Conservation (phyloP, 2,888 invertebrate species). For the Hybos culiciformis region DNA sequence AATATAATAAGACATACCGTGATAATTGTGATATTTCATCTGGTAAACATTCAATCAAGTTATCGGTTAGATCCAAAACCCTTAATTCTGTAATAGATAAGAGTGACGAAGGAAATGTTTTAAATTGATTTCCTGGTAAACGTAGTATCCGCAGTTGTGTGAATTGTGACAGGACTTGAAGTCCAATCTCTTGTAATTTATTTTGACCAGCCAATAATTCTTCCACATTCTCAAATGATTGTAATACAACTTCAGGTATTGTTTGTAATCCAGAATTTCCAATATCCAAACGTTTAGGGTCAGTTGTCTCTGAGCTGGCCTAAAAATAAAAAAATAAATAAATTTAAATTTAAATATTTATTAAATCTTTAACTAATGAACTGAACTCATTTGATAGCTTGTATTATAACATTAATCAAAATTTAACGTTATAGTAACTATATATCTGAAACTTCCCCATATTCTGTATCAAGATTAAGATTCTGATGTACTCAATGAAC, state of each 20-base stretch:
- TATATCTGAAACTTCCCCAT: no score
- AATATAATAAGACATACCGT: constrained; percentile 37
- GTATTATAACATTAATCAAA: no score
- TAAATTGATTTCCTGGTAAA: constrained; percentile 43
- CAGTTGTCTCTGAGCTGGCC: constrained; percentile 15
- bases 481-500: no score
- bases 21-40: constrained; percentile 45
- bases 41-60: constrained; percentile 49
- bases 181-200: constrained; percentile 17
- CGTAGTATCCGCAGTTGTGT: constrained; percentile 31
- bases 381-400: no score
- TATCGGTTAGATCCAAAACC: constrained; percentile 54
- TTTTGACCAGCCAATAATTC: constrained; percentile 21
- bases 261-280: constrained; percentile 17
- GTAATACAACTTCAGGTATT: constrained; percentile 17
- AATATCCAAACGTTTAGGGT: constrained; percentile 16
- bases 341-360: no score
- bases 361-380: no score
- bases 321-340: constrained; percentile 7
- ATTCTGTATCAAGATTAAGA: no score
- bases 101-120: constrained; percentile 44
- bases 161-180: constrained; percentile 17
- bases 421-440: no score
- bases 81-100: constrained; percentile 46
- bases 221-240: constrained; percentile 18